phyloP scores from a whole-genome alignment of 2,888 invertebrate species.

The Troglohyphantes excavatus region DNA sequence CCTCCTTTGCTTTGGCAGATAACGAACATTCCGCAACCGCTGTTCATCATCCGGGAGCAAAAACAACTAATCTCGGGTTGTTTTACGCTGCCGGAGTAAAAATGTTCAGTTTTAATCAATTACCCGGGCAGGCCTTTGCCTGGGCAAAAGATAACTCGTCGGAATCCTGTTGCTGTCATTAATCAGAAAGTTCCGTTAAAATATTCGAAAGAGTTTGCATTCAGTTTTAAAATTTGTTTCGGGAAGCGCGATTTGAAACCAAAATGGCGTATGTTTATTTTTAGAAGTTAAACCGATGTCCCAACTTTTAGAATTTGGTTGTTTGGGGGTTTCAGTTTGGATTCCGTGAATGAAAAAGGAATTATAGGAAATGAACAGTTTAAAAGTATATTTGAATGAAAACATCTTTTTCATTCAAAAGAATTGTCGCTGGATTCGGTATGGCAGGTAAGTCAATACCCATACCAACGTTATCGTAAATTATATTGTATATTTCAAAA shows the following conservation, averaged over 20 bases:
- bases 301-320: neutral
- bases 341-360: too few species aligned
- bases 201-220: neutral
- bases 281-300: neutral
- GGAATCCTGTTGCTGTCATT: neutral
- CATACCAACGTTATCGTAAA: too few species aligned
- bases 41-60: neutral
- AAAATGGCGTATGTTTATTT: too few species aligned
- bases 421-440: too few species aligned
- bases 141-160: slow-evolving; percentile 3
- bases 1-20: neutral
- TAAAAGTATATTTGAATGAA: too few species aligned
- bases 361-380: too few species aligned
- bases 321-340: too few species aligned
- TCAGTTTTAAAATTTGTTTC: too few species aligned
- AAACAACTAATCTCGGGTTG: slow-evolving; percentile 20
- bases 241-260: too few species aligned
- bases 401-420: too few species aligned
- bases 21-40: neutral
- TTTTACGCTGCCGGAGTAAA: neutral
- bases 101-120: slow-evolving; percentile 20
- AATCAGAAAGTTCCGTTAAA: slow-evolving; percentile 2
- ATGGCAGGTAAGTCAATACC: too few species aligned
- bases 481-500: too few species aligned
- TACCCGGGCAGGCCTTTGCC: neutral